phyloP scores from a whole-genome alignment of 2,888 invertebrate genomes.

The Hypomecis punctinalis region DNA sequence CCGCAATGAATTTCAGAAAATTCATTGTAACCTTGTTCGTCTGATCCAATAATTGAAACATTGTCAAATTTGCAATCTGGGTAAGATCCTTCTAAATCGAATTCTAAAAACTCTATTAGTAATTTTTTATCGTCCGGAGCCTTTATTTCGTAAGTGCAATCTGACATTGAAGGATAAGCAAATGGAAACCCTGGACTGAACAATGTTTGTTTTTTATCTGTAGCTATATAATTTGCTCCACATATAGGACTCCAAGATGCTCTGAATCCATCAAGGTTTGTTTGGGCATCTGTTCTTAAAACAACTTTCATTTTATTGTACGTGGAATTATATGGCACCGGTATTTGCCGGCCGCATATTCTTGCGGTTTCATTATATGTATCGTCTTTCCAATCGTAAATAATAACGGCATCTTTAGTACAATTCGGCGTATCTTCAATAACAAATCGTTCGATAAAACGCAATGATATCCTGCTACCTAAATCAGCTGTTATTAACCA shows the following conservation, averaged over 20 bases:
- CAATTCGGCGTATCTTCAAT: constrained; percentile 89
- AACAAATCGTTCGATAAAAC: constrained; percentile 89
- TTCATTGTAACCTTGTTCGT: constrained; percentile 44
- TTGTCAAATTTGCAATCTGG: constrained; percentile 82
- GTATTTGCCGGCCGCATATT: constrained; percentile 88
- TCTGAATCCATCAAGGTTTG: constrained; percentile 90
- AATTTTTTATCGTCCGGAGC: constrained; percentile 69
- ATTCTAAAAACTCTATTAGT: constrained; percentile 85
- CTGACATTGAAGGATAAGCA: constrained; percentile 83
- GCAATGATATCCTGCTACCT: constrained; percentile 88
- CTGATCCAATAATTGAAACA: constrained; percentile 69
- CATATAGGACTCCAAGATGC: constrained; percentile 88
- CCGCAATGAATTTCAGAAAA: constrained; percentile 57
- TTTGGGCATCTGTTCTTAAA: constrained; percentile 88
- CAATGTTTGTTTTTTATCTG: constrained; percentile 79
- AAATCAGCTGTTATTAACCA: constrained; percentile 89
- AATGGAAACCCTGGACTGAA: constrained; percentile 91
- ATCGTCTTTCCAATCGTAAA: constrained; percentile 84
- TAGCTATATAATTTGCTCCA: constrained; percentile 87
- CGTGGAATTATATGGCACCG: constrained; percentile 85
- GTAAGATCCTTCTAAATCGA: constrained; percentile 75
- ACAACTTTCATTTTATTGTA: constrained; percentile 87
- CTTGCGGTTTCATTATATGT: constrained; percentile 83
- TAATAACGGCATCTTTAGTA: constrained; percentile 89
- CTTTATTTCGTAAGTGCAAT: constrained; percentile 88